A percentile compares a stretch with the other conserved stretches of the same genome.
phyloP scores from a whole-genome alignment of 2,113 vertebrate species.

The Pseudorectes ferrugineus region DNA sequence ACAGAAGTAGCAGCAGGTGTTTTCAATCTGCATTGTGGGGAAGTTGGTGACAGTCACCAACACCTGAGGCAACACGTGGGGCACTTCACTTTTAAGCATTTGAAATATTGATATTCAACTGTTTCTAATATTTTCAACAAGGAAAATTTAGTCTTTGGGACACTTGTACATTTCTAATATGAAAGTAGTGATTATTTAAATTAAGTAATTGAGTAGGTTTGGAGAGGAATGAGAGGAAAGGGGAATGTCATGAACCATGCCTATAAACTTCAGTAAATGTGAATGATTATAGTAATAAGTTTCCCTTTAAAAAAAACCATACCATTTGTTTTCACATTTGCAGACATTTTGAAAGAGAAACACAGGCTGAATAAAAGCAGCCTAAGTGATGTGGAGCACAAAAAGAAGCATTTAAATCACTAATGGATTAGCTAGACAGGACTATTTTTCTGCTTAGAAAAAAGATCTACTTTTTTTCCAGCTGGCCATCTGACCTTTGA shows the following conservation, averaged over 20 bases:
- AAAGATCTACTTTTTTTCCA: neutral
- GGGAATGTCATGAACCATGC: neutral
- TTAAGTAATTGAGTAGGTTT: neutral
- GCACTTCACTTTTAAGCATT: neutral
- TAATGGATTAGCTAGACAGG: neutral
- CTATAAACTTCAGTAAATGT: neutral
- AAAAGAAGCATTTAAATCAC: conserved; percentile 3
- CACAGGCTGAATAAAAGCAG: neutral
- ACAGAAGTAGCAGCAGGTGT: neutral
- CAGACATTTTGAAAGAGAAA: neutral
- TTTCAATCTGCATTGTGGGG: neutral
- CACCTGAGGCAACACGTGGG: neutral
- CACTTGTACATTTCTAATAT: neutral
- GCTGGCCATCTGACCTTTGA: neutral
- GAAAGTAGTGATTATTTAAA: neutral
- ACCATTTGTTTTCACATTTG: neutral
- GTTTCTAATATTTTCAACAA: neutral
- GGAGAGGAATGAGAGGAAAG: neutral
- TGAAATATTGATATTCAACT: neutral
- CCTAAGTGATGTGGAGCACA: neutral
- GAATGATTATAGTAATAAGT: neutral
- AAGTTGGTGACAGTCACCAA: neutral
- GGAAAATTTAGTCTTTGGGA: neutral
- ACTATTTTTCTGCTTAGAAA: neutral
- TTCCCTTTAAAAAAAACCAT: neutral